Evolutionary conservation across 2,113 vertebrate species (phyloP).

Genomic region (Macquaria ambigua): DNA sequence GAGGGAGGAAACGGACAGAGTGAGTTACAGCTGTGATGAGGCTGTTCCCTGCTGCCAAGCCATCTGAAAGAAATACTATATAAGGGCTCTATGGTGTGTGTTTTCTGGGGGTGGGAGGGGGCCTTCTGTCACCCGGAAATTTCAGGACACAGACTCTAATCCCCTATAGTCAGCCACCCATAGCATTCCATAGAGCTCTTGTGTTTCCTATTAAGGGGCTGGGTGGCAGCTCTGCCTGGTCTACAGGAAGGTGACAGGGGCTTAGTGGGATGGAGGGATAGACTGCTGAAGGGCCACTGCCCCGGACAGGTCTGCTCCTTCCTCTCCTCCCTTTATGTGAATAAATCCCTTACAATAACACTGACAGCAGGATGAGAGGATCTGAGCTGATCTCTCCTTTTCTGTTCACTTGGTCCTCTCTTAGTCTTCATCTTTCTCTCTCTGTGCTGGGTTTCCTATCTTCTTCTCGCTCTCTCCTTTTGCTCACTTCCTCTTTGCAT

Average conservation of each 20-base stretch:
- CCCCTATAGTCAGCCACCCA: slow-evolving; percentile 72
- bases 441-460: neutral
- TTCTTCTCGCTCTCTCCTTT: neutral
- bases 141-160: slow-evolving; percentile 71
- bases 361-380: slow-evolving; percentile 7
- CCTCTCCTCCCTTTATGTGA: slow-evolving; percentile 22
- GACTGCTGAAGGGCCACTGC: slow-evolving; percentile 30
- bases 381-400: slow-evolving; percentile 30
- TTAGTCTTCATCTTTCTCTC: neutral
- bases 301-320: neutral
- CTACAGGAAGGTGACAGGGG: slow-evolving; percentile 47
- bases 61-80: slow-evolving; percentile 69
- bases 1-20: slow-evolving; percentile 6
- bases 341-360: slow-evolving; percentile 59
- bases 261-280: slow-evolving; percentile 30
- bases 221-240: slow-evolving; percentile 41
- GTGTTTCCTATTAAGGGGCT: slow-evolving; percentile 81
- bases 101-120: slow-evolving; percentile 15
- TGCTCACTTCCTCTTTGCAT: neutral
- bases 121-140: slow-evolving; percentile 63
- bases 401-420: slow-evolving; percentile 17
- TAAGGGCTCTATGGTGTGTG: slow-evolving; percentile 59
- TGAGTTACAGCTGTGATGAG: slow-evolving; percentile 4
- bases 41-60: slow-evolving; percentile 23
- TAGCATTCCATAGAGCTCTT: slow-evolving; percentile 59